Evolutionary conservation across 2,113 vertebrate species (phyloP).

Genomic region (Hippopotamus amphibius): DNA sequence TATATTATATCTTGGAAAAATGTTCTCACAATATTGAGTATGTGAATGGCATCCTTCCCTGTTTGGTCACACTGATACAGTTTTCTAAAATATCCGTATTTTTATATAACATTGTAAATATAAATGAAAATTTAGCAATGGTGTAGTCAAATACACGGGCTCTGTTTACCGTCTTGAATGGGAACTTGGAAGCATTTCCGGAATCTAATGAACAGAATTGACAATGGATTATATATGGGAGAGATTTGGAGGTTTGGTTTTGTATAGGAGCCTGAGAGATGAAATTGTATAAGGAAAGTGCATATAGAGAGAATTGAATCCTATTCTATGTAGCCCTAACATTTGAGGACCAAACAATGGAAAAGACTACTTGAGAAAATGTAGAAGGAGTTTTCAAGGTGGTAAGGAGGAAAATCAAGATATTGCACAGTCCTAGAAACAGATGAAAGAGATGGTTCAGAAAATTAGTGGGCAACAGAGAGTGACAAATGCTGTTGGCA

Average conservation of each 20-base stretch:
- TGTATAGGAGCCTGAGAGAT: background rate
- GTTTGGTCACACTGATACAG: background rate
- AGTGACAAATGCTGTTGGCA: background rate
- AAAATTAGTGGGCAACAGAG: background rate
- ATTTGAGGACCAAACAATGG: background rate
- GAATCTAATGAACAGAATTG: slow-evolving; percentile 12
- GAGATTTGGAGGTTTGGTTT: slow-evolving; percentile 17
- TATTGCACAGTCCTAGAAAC: background rate
- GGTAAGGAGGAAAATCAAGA: background rate
- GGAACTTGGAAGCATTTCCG: slow-evolving; percentile 10
- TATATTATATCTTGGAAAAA: background rate
- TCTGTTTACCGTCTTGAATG: background rate
- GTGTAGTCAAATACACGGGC: background rate
- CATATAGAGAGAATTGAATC: background rate
- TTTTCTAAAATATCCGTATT: slow-evolving; percentile 46
- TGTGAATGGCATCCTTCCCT: slow-evolving; percentile 9
- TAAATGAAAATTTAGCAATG: slow-evolving; percentile 50
- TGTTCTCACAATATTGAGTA: background rate
- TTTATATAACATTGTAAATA: slow-evolving; percentile 43
- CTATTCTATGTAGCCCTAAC: background rate
- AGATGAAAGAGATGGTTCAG: background rate
- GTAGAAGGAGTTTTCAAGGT: background rate
- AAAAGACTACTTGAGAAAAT: background rate
- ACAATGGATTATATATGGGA: background rate
- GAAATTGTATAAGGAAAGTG: background rate